Evolutionary conservation across 2,888 invertebrate species (phyloP).

Genomic region (Drosophila picticornis): DNA sequence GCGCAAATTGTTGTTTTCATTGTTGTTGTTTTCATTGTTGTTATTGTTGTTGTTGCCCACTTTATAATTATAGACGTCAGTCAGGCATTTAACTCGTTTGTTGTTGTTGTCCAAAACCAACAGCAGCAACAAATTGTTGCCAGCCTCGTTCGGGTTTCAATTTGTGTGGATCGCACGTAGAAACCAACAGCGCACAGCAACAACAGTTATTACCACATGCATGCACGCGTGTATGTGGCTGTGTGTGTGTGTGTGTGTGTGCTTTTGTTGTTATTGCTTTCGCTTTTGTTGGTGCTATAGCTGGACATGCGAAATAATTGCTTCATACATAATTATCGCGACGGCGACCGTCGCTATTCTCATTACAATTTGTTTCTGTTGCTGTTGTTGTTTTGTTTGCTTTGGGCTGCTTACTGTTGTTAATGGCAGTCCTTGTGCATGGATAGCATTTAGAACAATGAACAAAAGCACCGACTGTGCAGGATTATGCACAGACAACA

Average conservation of each 20-base stretch:
- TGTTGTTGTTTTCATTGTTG: not conserved
- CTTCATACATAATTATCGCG: slow-evolving; percentile 78
- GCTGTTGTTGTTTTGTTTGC: slow-evolving; percentile 10
- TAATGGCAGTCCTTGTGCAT: slow-evolving; percentile 4
- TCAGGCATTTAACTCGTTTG: slow-evolving; percentile 78
- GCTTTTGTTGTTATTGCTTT: slow-evolving; percentile 32
- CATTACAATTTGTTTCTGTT: slow-evolving; percentile 25
- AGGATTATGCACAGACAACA: slow-evolving; percentile 6
- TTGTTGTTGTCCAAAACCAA: slow-evolving; percentile 41
- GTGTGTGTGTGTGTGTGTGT: slow-evolving; percentile 24
- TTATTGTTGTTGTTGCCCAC: slow-evolving; percentile 48
- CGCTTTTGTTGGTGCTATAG: slow-evolving; percentile 54
- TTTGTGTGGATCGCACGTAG: slow-evolving; percentile 72
- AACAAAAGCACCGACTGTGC: not conserved
- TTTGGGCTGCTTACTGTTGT: slow-evolving; percentile 32
- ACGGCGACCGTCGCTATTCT: slow-evolving; percentile 28
- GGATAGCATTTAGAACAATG: slow-evolving; percentile 17
- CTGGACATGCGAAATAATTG: slow-evolving; percentile 77
- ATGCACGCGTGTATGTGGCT: slow-evolving; percentile 5
- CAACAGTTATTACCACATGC: slow-evolving; percentile 34
- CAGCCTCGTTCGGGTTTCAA: slow-evolving; percentile 67
- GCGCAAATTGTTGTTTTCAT: slow-evolving; percentile 57
- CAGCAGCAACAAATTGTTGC: slow-evolving; percentile 59
- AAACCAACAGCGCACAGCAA: slow-evolving; percentile 19
- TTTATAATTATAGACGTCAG: slow-evolving; percentile 81